Conservation (phyloP, 2,113 vertebrate genomes). For the Phyllostomus discolor region DNA sequence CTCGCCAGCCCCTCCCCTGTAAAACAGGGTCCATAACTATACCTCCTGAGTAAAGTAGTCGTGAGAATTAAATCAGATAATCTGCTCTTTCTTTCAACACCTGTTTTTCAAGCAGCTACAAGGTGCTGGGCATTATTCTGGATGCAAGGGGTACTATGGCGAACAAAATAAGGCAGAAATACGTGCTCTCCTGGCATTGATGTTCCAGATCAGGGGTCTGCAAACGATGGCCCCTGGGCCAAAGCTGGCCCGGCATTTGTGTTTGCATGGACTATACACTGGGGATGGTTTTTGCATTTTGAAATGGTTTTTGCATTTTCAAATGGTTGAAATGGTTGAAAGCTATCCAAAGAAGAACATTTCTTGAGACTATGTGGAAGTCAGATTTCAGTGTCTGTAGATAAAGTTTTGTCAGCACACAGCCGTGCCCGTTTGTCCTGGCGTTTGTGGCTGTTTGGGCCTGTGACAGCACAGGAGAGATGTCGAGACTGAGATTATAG, state of each 20-base stretch:
- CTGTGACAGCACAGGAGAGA: neutral
- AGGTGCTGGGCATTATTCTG: neutral
- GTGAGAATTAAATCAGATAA: neutral
- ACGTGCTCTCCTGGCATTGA: neutral
- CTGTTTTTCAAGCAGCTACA: neutral
- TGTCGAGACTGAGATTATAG: accelerated
- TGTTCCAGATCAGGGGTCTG: neutral
- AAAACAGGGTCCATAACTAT: neutral
- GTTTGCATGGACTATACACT: neutral
- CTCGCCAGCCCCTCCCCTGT: neutral
- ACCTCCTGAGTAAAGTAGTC: neutral
- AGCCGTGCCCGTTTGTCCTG: neutral
- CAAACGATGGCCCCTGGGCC: neutral
- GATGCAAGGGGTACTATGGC: neutral
- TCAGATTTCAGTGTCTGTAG: neutral
- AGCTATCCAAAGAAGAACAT: neutral
- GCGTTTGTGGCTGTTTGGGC: neutral
- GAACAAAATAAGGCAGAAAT: neutral
- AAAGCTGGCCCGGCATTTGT: neutral
- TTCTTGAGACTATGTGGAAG: neutral
- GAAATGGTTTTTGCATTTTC: neutral
- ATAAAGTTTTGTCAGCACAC: neutral
- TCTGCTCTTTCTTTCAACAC: neutral
- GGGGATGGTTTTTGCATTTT: neutral
- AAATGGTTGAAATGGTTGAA: neutral